Conservation (phyloP, 2,888 invertebrate species). For the Drosophila anomelani region DNA sequence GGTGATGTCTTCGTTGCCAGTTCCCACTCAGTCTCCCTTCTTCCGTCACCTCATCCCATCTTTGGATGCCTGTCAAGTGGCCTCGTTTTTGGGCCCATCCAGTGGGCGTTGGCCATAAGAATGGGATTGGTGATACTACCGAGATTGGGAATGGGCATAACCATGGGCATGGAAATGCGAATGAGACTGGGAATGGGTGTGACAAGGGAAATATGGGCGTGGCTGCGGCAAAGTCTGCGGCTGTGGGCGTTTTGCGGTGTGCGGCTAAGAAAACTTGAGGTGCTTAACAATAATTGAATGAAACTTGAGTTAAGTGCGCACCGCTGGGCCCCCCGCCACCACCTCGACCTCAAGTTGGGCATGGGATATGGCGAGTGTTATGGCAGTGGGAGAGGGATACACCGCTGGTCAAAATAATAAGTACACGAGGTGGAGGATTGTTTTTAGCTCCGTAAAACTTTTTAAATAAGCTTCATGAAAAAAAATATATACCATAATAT, state of each 20-base stretch:
- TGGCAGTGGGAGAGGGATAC: background rate
- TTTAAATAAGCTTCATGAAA: no score
- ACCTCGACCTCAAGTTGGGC: slow-evolving; percentile 1
- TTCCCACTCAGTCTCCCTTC: background rate
- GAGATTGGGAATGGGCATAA: slow-evolving; percentile 5
- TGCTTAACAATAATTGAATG: slow-evolving; percentile 79
- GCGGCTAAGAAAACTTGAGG: slow-evolving; percentile 76
- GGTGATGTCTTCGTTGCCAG: slow-evolving; percentile 14
- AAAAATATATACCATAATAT: no score
- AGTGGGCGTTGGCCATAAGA: slow-evolving; percentile 32
- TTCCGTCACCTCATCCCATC: background rate
- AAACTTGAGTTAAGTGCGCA: slow-evolving; percentile 72
- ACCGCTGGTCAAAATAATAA: no score
- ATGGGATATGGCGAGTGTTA: background rate
- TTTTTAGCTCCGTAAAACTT: no score
- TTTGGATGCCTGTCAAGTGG: slow-evolving; percentile 51
- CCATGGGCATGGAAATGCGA: background rate
- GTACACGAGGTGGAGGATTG: no score
- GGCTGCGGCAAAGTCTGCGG: slow-evolving; percentile 13
- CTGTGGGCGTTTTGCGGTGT: slow-evolving; percentile 59
- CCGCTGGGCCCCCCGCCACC: slow-evolving; percentile 8
- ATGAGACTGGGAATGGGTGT: background rate
- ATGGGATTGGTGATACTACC: slow-evolving; percentile 4
- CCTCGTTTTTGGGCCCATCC: slow-evolving; percentile 50
- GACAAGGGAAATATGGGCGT: slow-evolving; percentile 2